Evolutionary conservation across 2,888 invertebrate species (phyloP), one percentile per base, ranked within the genome.

Genomic region (Aleiodes testaceus): DNA sequence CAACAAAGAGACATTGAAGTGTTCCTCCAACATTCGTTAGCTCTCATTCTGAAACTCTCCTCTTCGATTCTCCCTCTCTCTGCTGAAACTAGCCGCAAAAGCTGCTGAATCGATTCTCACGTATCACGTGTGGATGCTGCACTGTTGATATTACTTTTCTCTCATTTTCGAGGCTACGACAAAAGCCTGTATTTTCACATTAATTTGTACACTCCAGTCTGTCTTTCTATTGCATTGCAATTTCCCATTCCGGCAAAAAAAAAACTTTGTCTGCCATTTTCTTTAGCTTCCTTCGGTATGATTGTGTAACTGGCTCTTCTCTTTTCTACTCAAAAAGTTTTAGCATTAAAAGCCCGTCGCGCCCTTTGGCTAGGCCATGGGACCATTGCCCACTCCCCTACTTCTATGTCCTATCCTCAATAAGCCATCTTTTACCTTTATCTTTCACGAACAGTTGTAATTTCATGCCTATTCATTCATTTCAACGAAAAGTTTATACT

Each of bases 341-440:
- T 45, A 45, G 45, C 45, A 63, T 63, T 63, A 63, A 63, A 63
- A 63, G 44, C 47, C n/a, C 63, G 63, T 47, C 45, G 45, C 45
- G 44, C 45, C 18, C 63, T 63, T 63, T 47, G 45, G 44, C 22
- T 63, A 20, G 26, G 22, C 22, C 45, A 22, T 63, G n/a, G 44
- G 22, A 7, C 45, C 12, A 9, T 26, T 2, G 0, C 3, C 26
- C 44, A 2, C n/a, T 20, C 26, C 18, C 22, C 11, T 7, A 36
- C 36, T 30, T 45, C 44, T 20, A 20, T n/a, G 26, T 11, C 22
- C 14, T 63, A 63, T 63, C 26, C 45, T 63, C 45, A 63, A 63
- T 63, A 45, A 45, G 45, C 45, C n/a, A 26, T n/a, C 45, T 20
- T 45, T 36, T 42, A 59, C 59, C 45, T 63, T 63, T 22, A 63